Evolutionary conservation across 2,888 invertebrate genomes (phyloP), one percentile per base, ranked within the genome.

Genomic region (Melinaea marsaeus): DNA sequence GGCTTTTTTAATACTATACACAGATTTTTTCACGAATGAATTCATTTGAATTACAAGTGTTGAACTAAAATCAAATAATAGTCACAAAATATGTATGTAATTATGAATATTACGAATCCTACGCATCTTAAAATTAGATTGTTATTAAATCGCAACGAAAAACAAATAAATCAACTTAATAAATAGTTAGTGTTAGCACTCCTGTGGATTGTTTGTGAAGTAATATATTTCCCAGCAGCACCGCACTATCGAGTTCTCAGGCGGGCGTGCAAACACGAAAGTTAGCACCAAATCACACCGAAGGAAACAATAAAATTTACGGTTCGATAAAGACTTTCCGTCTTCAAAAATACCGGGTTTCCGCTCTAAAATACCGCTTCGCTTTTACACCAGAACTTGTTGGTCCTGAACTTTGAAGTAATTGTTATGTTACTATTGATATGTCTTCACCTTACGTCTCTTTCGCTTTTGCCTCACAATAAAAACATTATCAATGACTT

Each of bases 291-390:
- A 75, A 78, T 78, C 77, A 78, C 74, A 75, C 75, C 68, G 76
- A 75, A 77, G 84, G 80, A 83, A 86, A 84, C 86, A 85, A 86
- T 87, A 86, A 88, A 88, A 87, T 87, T 84, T 79, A 85, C 85
- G 83, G 84, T 78, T 83, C 81, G 78, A 78, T 79, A 78, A 78
- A 74, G 62, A 58, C 35, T 55, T 46, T 60, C 60, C 63, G 54
- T 57, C 56, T 33, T 60, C 13, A 47, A 47, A 48, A 13, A 13
- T 47, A n/a, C 13, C 9, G 46, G 6, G 11, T 46, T 46, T 47
- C 34, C 34, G 22, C 48, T 51, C 51, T 51, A 32, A 51, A 22
- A 51, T 51, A 51, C 32, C 51, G 51, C 51, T 51, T 51, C 2
- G 51, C 51, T 32, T 51, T 42, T 51, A 51, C 51, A 51, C 22